Evolutionary conservation across 2,797 vertebrate species (phyloP), one percentile per base, ranked within the genome.

Genomic region (Thripadectes ignobilis): DNA sequence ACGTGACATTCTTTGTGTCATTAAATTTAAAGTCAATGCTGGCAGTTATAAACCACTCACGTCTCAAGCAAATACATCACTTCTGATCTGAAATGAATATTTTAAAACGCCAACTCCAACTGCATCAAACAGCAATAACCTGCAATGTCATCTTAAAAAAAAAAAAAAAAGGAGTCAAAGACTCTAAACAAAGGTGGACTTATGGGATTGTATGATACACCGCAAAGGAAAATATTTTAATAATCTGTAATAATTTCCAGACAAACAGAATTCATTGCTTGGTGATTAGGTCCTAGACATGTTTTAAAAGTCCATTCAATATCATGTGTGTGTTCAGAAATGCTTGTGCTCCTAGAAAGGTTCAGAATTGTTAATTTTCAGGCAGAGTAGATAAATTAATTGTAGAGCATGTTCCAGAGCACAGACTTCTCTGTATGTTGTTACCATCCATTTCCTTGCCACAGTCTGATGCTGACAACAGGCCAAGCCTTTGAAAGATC

Each of bases 21-120:
- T 97, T 97, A 97, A 97, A 96, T 95, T 93, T 96, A 96, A 98
- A 98, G 96, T 97, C 95, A 90, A 84, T 58, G 84, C 96, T 94
- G 94, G 95, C 93, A 96, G 96, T 95, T 97, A 97, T 97, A 97
- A 97, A 96, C 94, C 91, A 95, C 94, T 97, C 95, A 94, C 43
- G 66, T 96, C 85, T 88, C 75, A 87, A 92, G 95, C 85, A 98
- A 97, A 97, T 93, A 91, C 85, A 97, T 92, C 96, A 91, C 82
- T 96, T 97, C 96, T 96, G 94, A 97, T 95, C 94, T 61, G 95
- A 96, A 97, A 97, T 95, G 95, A 96, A 93, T 97, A 93, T 97
- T 95, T 97, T 94, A 97, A 95, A 95, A 88, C 87, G 92, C 91
- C 94, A 96, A 87, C 91, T 95, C 66, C 78, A 96, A 94, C 89